Percentiles rank a stretch among this genome's conserved stretches.
These are phyloP conservation scores for Aporophyla lueneburgensis DNA, from an alignment of 2,888 invertebrate genomes.

Conservation along the genomic window DNA sequence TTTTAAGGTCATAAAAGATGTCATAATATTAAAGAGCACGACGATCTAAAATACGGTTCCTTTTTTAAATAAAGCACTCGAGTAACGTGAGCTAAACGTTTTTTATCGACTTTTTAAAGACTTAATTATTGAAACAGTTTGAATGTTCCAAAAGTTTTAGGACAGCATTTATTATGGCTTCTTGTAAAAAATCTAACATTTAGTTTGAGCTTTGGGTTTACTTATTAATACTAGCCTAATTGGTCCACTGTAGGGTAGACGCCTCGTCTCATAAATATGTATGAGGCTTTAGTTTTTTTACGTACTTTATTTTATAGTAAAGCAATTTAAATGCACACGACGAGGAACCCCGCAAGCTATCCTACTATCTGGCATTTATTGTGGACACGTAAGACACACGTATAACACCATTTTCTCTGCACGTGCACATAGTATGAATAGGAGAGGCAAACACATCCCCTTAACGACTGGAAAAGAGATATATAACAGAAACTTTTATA, in stretches of 20 bases:
- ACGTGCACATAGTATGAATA: background rate
- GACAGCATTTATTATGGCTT: background rate
- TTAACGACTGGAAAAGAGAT: conserved; percentile 33
- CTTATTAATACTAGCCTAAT: too few species aligned
- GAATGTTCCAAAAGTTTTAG: background rate
- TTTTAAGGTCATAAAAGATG: too few species aligned
- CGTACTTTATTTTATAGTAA: too few species aligned
- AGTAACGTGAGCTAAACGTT: background rate
- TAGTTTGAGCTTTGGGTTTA: too few species aligned
- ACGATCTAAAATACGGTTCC: background rate
- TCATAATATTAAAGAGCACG: background rate
- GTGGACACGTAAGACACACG: background rate
- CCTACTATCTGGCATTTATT: too few species aligned
- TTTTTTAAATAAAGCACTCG: background rate
- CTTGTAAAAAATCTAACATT: background rate
- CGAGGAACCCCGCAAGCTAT: too few species aligned
- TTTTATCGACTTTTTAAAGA: background rate
- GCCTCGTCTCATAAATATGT: too few species aligned
- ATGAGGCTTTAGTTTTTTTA: too few species aligned
- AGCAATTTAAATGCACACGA: too few species aligned
- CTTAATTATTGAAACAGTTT: background rate
- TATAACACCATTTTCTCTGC: background rate
- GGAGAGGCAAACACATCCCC: background rate
- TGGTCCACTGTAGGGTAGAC: too few species aligned
- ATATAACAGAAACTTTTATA: conserved; percentile 52